Conservation (phyloP, 1,140 invertebrate species). For the Leptonema lineaticorne region DNA sequence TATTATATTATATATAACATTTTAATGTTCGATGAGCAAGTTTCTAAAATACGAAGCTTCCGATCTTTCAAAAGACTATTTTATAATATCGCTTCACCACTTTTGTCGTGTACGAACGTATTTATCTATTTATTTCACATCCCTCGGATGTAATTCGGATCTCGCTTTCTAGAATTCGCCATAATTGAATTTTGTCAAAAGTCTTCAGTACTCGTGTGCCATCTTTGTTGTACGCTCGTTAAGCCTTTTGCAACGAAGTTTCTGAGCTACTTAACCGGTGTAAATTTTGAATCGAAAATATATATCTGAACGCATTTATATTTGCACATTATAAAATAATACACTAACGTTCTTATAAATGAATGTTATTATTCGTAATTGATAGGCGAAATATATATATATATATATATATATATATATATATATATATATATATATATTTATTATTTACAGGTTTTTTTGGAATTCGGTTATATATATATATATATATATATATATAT, state of each 20-base stretch:
- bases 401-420: background rate
- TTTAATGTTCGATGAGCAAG: background rate
- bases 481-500: no score
- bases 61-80: background rate
- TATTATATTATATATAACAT: background rate
- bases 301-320: no score
- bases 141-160: background rate
- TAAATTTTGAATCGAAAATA: background rate
- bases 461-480: no score
- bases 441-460: no score
- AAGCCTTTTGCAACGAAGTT: slow-evolving; percentile 21
- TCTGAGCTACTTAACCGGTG: background rate
- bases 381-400: background rate
- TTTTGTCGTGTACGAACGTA: background rate
- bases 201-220: background rate
- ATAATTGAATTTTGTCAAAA: slow-evolving; percentile 22
- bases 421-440: background rate
- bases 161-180: background rate
- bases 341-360: no score
- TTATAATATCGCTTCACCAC: background rate
- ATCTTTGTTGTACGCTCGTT: slow-evolving; percentile 13
- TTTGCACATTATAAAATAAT: no score
- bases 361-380: no score
- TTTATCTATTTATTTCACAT: no score
- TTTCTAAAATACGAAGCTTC: background rate